Base-by-base conservation (phyloP, 92 coral and sea anemone species). In the Palythoa heliodiscus region DNA sequence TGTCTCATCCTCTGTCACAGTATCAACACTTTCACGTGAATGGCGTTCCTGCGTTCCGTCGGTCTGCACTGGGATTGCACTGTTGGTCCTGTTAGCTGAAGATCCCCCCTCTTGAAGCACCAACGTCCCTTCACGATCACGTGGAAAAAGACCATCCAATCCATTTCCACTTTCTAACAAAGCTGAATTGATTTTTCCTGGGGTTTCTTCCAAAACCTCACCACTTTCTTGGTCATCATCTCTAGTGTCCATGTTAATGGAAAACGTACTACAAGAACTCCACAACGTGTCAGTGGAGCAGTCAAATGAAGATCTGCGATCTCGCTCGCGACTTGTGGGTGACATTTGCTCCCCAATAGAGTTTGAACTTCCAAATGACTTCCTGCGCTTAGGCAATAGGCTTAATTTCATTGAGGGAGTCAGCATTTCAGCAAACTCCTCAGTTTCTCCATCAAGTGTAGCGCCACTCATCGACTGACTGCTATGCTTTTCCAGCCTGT, bases 211-310 rank as follows among this genome's bases (percentile, higher is more conserved):
- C 39, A 80, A 40, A 47, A 20, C 58, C 61, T 40, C 63, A 40
- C 84, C 35, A 64, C 48, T 67, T 43, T 89, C 92, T 60, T 43
- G 66, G 5, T 83, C 95, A 0, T 89, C 95, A 4, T 91, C 94
- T 50, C 52, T 75, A 47, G 85, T 71, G 77, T 94, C 98, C 48
- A 87, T 66, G 78, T 88, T 90, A 71, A 94, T 90, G 16, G 95
- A 92, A 77, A 94, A 94, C 4, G 98, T 91, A 76, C 93, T 94
- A 48, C 89, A 83, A 0, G 98, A 94, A 50, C 98, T 88, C 98
- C 98, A 94, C 63, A 94, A 73, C 7, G 98, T 94, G 57, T 94
- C 98, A 92, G 92, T 94, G 11, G 98, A 94, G 19, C 73, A 75
- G 13, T 94, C 98, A 71, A 85, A 88, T 17, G 92, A 89, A 20